Percentiles rank a stretch among this genome's conserved stretches.
Conservation (phyloP, 2,888 invertebrate genomes). For the Xanthorhoe spadicearia region DNA sequence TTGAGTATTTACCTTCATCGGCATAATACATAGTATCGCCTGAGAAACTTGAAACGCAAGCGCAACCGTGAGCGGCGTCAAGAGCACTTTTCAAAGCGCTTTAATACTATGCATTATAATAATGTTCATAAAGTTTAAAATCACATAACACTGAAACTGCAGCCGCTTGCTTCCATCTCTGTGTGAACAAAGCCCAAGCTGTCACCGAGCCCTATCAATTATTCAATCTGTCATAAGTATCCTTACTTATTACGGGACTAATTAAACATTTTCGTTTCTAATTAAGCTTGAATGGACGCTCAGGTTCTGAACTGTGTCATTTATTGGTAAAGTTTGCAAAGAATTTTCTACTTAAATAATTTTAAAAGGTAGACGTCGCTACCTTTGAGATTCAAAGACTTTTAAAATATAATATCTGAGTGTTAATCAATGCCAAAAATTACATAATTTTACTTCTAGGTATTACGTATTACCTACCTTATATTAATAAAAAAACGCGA, state of each 20-base stretch:
- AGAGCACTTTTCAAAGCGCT: too few species aligned
- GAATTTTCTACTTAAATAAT: conserved; percentile 4
- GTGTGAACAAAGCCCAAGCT: neutral
- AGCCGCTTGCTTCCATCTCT: too few species aligned
- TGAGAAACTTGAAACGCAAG: too few species aligned
- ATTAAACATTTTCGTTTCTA: conserved; percentile 48
- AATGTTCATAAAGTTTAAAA: too few species aligned
- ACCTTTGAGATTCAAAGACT: neutral
- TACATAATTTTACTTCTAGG: neutral
- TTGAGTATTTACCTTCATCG: too few species aligned
- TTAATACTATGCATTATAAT: too few species aligned
- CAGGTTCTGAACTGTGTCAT: conserved; percentile 1
- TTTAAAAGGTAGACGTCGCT: neutral
- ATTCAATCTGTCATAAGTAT: conserved; percentile 47
- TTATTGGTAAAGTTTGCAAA: conserved; percentile 18
- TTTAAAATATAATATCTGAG: neutral
- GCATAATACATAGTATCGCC: too few species aligned
- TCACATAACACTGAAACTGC: too few species aligned
- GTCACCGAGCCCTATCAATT: conserved; percentile 41
- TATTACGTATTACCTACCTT: too few species aligned
- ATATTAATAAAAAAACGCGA: too few species aligned
- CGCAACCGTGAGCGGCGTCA: too few species aligned
- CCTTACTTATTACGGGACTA: conserved; percentile 27
- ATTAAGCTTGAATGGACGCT: conserved; percentile 46
- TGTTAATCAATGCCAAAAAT: neutral